Evolutionary conservation across 2,797 vertebrate genomes (phyloP), one percentile per base, ranked within the genome.

Genomic region (Brachyrhaphis roseni): DNA sequence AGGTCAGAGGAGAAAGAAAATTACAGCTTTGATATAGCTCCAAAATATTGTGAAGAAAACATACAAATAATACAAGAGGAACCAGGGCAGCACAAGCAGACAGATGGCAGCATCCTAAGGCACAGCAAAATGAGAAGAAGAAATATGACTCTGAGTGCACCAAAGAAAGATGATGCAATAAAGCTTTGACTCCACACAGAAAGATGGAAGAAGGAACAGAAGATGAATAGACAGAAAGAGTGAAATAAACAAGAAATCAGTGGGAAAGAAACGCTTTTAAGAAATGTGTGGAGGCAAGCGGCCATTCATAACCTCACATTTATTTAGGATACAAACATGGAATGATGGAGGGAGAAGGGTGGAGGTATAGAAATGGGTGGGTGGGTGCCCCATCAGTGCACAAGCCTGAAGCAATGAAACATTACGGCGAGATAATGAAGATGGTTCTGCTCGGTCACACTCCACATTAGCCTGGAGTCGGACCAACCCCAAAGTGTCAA

Each of bases 361-460:
- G 66, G 82, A 79, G 74, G 82, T 76, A 74, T 75, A 76, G 84
- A 78, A 84, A 85, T 83, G 84, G 87, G 84, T 87, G 89, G 92
- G 89, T 87, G 87, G 89, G 39, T 12, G 36, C 20, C 90, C n/a
- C 91, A 90, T 91, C 91, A 92, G 87, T 82, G 87, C 85, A 78
- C 87, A 68, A 88, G 93, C 93, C 89, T 74, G 78, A 79, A 92
- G 94, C 90, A 62, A 92, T 94, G 93, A 95, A 92, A 95, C 93
- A 95, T 94, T 94, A 93, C 84, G 66, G 31, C 72, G n/a, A 85
- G 90, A 95, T 95, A 95, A 95, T 95, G 94, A 95, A 94, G 92
- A 93, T 92, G 93, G 95, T 95, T 95, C 93, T 94, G 95, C 94
- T 95, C 92, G 88, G 95, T 95, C 94, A 95, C 94, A 94, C 94